phyloP scores from a whole-genome alignment of 2,888 invertebrate genomes.

The Ethmia dodecea region DNA sequence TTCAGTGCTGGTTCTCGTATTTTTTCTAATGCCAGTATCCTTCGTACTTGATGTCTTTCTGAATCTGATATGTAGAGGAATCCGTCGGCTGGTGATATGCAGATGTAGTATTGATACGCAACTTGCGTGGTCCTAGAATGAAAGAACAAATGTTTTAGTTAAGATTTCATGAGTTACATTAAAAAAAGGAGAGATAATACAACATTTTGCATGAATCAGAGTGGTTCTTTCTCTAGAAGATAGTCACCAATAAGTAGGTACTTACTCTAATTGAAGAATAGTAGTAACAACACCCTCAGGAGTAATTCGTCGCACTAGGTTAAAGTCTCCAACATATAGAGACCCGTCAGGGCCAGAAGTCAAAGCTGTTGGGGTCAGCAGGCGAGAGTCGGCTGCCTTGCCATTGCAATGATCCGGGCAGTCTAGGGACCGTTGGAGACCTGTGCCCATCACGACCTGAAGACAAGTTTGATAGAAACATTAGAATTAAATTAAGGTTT shows the following conservation, averaged over 20 bases:
- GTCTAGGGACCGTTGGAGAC: conserved; percentile 88
- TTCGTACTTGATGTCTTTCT: conserved; percentile 92
- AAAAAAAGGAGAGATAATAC: background rate
- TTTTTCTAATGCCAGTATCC: conserved; percentile 86
- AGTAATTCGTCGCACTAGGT: conserved; percentile 92
- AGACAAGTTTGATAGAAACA: background rate
- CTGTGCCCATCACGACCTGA: conserved; percentile 94
- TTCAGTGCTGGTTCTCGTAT: conserved; percentile 90
- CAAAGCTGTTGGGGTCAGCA: conserved; percentile 95
- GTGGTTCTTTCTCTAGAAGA: no score
- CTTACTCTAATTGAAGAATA: conserved; percentile 89
- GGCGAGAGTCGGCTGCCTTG: conserved; percentile 88
- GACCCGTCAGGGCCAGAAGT: conserved; percentile 98
- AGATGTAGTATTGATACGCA: conserved; percentile 97
- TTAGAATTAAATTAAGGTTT: background rate
- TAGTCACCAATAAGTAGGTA: no score
- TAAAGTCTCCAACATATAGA: conserved; percentile 97
- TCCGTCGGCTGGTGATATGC: conserved; percentile 97
- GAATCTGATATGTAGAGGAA: conserved; percentile 97
- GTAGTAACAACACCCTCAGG: conserved; percentile 94
- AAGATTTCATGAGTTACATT: background rate
- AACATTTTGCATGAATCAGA: background rate
- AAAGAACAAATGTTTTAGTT: background rate
- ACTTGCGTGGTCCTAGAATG: conserved; percentile 93
- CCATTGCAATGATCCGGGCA: conserved; percentile 94